Evolutionary conservation across 2,113 vertebrate genomes (phyloP).

Genomic region (Phylloscopus trochiloides): DNA sequence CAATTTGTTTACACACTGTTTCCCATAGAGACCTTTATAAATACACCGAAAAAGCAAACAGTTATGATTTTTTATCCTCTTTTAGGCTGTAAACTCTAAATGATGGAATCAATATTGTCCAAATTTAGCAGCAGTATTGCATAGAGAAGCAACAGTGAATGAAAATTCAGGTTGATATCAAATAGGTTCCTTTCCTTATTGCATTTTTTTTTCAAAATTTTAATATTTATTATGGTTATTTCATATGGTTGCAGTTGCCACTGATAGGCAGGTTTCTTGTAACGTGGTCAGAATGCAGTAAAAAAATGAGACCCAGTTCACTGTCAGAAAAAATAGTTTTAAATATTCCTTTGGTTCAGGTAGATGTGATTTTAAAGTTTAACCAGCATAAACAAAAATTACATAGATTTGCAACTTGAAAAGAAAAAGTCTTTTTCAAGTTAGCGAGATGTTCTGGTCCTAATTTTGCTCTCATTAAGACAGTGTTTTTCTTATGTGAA

Average conservation of each 20-base stretch:
- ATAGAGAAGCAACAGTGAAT: neutral
- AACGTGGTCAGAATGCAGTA: neutral
- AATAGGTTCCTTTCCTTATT: neutral
- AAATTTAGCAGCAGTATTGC: neutral
- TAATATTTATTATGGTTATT: neutral
- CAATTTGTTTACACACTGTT: neutral
- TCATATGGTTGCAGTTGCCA: accelerated
- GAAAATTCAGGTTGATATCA: neutral
- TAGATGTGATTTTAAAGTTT: neutral
- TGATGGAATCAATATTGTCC: neutral
- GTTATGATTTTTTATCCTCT: neutral
- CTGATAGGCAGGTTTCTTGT: neutral
- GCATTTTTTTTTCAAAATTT: neutral
- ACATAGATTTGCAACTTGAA: neutral
- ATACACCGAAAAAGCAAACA: neutral
- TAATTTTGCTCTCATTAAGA: neutral
- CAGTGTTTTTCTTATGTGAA: neutral
- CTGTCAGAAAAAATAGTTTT: neutral
- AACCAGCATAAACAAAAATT: neutral
- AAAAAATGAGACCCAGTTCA: neutral
- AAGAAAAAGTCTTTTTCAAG: neutral
- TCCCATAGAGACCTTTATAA: neutral
- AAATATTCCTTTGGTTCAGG: neutral
- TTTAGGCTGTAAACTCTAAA: neutral
- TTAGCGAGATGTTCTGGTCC: neutral